A percentile compares a stretch with the other conserved stretches of the same genome.
Evolutionary conservation across 2,888 invertebrate genomes (phyloP).

Genomic region (Cremastobaeus sp.): DNA sequence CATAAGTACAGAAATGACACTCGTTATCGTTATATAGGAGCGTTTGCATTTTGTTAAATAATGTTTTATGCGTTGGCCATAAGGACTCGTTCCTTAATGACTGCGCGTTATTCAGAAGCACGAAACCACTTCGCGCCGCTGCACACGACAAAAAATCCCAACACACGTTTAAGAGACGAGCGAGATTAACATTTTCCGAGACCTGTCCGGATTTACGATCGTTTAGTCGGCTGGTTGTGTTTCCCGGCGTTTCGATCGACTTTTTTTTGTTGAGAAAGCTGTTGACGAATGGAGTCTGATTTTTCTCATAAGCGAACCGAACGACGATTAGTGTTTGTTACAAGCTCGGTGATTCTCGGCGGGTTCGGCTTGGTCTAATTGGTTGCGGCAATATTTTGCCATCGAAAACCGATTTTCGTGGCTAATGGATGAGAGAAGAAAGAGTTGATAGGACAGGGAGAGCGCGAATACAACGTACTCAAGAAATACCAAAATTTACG

Average conservation of each 20-base stretch:
- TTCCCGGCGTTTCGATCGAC: too few species aligned
- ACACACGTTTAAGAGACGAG: too few species aligned
- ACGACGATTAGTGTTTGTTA: constrained; percentile 32
- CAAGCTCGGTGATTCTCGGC: constrained; percentile 35
- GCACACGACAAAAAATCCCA: constrained; percentile 32
- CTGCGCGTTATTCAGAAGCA: constrained; percentile 72
- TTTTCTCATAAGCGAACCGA: constrained; percentile 9
- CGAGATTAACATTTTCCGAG: too few species aligned
- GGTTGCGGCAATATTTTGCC: constrained; percentile 63
- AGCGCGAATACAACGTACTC: constrained; percentile 33
- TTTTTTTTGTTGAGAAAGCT: too few species aligned
- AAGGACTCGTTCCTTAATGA: constrained; percentile 52
- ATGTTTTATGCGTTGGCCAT: constrained; percentile 54
- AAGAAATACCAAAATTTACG: constrained; percentile 61
- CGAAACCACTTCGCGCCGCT: constrained; percentile 61
- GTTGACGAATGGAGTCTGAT: too few species aligned
- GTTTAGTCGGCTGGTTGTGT: too few species aligned
- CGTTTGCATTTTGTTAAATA: constrained; percentile 68
- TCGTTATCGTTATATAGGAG: constrained; percentile 73
- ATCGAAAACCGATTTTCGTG: constrained; percentile 62
- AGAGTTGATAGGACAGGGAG: constrained; percentile 26
- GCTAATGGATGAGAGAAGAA: constrained; percentile 55
- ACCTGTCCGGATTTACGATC: too few species aligned
- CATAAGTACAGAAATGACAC: constrained; percentile 75
- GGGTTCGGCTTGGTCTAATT: constrained; percentile 60